A percentile compares a stretch with the other conserved stretches of the same genome.
These are phyloP conservation scores for Merluccius polli DNA, from an alignment of 2,797 vertebrate species.

Conservation along the genomic window DNA sequence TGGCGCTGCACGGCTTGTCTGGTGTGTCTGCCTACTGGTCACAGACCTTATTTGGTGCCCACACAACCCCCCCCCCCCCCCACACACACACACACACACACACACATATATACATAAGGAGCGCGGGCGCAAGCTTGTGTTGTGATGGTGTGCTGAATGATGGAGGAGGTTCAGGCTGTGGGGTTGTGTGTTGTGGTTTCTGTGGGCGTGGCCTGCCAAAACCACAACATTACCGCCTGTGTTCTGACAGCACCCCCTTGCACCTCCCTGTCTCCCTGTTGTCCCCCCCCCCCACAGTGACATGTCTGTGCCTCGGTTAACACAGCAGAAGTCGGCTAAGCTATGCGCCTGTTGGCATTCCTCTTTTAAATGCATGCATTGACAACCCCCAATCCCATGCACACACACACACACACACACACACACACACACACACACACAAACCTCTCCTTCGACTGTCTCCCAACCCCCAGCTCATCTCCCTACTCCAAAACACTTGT, in stretches of 20 bases:
- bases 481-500: conserved; percentile 9
- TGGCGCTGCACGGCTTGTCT: too few relatives aligned
- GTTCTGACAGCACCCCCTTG: neutral
- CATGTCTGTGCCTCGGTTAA: neutral
- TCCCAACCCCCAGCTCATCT: neutral
- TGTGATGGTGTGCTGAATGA: neutral
- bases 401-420: neutral
- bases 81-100: too few relatives aligned
- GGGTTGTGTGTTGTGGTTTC: neutral
- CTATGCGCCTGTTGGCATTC: neutral
- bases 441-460: neutral
- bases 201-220: neutral
- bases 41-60: too few relatives aligned
- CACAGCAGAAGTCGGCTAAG: neutral
- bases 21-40: too few relatives aligned
- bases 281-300: neutral
- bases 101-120: neutral
- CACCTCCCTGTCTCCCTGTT: too few relatives aligned
- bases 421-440: conserved; percentile 4
- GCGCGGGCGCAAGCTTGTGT: too few relatives aligned
- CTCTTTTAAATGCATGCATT: neutral
- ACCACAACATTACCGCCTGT: neutral
- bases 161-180: neutral
- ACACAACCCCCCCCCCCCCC: too few relatives aligned
- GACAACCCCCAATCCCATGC: conserved; percentile 1